Evolutionary conservation across 2,113 vertebrate genomes (phyloP), one percentile per base, ranked within the genome.

Genomic region (Chiloscyllium plagiosum): DNA sequence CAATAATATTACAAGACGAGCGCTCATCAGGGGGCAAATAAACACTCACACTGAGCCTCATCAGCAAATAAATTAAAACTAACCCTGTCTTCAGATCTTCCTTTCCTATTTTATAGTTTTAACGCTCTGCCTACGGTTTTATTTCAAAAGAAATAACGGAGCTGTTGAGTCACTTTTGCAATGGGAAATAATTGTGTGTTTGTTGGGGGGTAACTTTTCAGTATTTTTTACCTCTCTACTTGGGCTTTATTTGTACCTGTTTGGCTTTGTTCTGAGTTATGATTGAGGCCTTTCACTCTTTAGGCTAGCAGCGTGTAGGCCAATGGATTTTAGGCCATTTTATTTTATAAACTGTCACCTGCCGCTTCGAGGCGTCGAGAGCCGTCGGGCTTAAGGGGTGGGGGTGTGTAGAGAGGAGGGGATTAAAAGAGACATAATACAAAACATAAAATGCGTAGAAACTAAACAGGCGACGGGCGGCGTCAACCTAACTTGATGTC

Each of bases 371-470:
- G 87, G 87, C 87, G 87, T 90, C 52, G 87, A 72, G 66, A 94
- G 93, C 93, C 93, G 93, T 94, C 69, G 94, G 94, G 56, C 56
- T 61, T 10, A 12, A 61, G 56, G 94, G 47, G 29, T 2, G 50
- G 8, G 85, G 86, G 50, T 61, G 56, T 61, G 56, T 61, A 61
- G 56, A 61, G 47, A 26, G 86, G 86, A 22, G 12, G 86, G 13
- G 26, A 20, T 47, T 47, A 86, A 86, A 89, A 72, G 19, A 52
- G 94, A 94, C 66, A 95, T 19, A 72, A 76, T 52, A 95, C 94
- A 95, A 95, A 72, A 95, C 94, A 95, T 42, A 33, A 95, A 95
- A 95, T 95, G 94, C 94, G 94, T 72, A 95, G 94, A 95, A 95
- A 95, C 94, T 95, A 95, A 95, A 95, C 3, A 95, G 94, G 94